These are phyloP conservation scores for Ceratina calcarata DNA, from an alignment of 1,140 invertebrate genomes.

Conservation along the genomic window DNA sequence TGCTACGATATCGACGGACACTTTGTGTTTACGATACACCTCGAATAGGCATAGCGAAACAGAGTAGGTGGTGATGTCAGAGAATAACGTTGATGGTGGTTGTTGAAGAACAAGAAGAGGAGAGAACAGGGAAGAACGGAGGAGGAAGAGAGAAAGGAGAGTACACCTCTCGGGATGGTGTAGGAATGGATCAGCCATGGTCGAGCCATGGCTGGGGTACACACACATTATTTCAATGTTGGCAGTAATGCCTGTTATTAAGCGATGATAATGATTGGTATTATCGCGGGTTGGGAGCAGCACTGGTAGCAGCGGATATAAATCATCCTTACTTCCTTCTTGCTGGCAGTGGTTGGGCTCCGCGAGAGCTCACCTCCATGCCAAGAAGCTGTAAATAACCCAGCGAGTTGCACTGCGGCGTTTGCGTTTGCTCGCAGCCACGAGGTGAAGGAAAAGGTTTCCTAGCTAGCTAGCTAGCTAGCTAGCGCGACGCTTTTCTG, in stretches of 20 bases:
- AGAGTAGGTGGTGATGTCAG: conserved; percentile 24
- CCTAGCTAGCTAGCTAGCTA: background rate
- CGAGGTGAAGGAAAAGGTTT: conserved; percentile 48
- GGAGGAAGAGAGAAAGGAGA: conserved; percentile 26
- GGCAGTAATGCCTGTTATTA: conserved; percentile 82
- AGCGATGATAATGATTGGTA: conserved; percentile 82
- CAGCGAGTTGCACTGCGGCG: conserved; percentile 58
- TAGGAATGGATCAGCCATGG: conserved; percentile 74
- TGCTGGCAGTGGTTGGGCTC: conserved; percentile 65
- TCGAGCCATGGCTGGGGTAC: conserved; percentile 68
- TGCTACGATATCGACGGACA: too few species aligned
- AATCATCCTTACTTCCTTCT: conserved; percentile 81
- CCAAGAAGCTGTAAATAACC: conserved; percentile 80
- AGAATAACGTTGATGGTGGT: background rate
- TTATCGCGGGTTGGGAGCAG: conserved; percentile 80
- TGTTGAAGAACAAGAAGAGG: background rate
- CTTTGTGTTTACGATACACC: background rate
- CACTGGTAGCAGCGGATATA: conserved; percentile 81
- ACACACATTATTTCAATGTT: conserved; percentile 81
- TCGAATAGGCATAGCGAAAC: conserved; percentile 14
- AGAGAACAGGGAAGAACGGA: background rate
- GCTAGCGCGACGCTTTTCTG: conserved; percentile 6
- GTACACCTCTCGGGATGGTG: conserved; percentile 54
- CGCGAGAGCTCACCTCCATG: conserved; percentile 74
- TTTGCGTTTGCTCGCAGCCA: conserved; percentile 50